Base-by-base conservation (phyloP, 92 coral and sea anemone genomes). In the Isaurus tuberculatus region DNA sequence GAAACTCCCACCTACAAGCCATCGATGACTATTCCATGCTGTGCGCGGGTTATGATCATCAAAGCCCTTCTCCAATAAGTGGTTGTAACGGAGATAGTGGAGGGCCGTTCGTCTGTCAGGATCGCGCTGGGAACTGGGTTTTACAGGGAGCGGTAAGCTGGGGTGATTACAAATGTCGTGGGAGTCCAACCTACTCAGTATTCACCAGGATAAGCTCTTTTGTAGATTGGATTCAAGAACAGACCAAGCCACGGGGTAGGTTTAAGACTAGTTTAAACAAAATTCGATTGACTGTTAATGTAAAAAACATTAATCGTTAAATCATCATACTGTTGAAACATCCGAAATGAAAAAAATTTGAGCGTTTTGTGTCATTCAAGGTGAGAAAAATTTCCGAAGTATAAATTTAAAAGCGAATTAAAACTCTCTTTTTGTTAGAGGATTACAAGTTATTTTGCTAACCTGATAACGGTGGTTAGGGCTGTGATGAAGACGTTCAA, bases 11-110 rank as follows among this genome's bases (percentile, higher is more conserved):
- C 58, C 65, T 84, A 4, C 80, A 83, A 29, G 67, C 79, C 25
- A 73, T 89, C 14, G 92, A 85, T 46, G 70, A 71, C 63, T 25
- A 79, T 53, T 70, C 92, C 22, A 89, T 89, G 92, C 11, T 89
- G 16, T 89, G 92, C 28, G 92, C 92, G 26, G 92, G 92, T 11
- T 89, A 33, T 29, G 86, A 77, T 33, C 31, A 64, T 13, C 80
- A 58, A 17, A 85, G 85, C 37, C 55, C 37, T 19, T 72, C 83
- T 6, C 85, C 87, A 30, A 40, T 89, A 19, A 89, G 92, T 40
- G 97, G 97, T 40, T 93, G 97, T 53, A 90, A 77, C 16, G 82
- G 97, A 23, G 97, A 93, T 51, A 93, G 97, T 33, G 97, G 97
- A 10, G 97, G 97, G 4, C 97, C 97, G 4, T 75, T 93, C 57